Evolutionary conservation across 2,888 invertebrate species (phyloP), one percentile per base, ranked within the genome.

Genomic region (Cephus rjabovi): DNA sequence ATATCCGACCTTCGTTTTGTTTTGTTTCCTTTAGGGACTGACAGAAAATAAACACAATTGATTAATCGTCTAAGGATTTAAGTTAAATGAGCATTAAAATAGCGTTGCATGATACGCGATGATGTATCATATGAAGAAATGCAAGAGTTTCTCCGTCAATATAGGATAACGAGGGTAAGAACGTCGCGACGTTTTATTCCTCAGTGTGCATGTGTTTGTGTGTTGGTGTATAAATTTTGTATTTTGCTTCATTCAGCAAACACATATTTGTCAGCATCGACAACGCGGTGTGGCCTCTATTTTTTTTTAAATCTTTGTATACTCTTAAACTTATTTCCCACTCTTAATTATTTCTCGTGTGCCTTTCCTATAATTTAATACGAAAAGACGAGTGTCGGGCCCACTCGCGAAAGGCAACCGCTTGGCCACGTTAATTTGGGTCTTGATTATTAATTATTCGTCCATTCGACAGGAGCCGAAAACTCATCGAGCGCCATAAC

Each of bases 61-160:
- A 78, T 74, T 70, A 77, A 77, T 75, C 75, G 40, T 35, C 37
- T 56, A 56, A 56, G 6, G 9, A 56, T 56, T 56, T 56, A 56
- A 56, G 23, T 23, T 56, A 56, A 56, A 78, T 69, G 35, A 76
- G 68, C 70, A 70, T 78, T 76, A 77, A 75, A 79, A 81, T 76
- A 78, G 78, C 71, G 23, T 56, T 23, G 23, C 23, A 82, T 81
- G 81, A 83, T 85, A 86, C 79, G 80, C 80, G 73, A 76, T 56
- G 79, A 80, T 81, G 81, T 85, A 83, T 76, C 84, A 81, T 56
- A 56, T 83, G 76, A 74, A 83, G 78, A 88, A 88, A 87, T 88
- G 86, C 86, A 70, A 79, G 73, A 86, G 85, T 82, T 83, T 80
- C 56, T 56, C 56, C 56, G 56, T 56, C 56, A 56, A 56, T 56